Conservation (phyloP, 2,113 vertebrate species). For the Triplophysa tibetana region DNA sequence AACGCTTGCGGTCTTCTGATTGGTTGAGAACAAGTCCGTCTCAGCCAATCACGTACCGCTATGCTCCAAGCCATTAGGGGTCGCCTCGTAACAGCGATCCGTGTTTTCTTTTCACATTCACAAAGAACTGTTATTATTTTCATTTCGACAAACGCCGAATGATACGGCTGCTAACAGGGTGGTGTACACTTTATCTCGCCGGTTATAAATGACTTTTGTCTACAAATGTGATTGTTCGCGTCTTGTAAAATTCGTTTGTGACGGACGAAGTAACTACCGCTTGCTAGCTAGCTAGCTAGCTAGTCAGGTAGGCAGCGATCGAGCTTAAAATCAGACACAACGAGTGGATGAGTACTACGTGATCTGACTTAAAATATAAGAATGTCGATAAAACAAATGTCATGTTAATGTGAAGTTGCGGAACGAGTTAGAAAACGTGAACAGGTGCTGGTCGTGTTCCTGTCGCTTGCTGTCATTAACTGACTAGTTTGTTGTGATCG, state of each 20-base stretch:
- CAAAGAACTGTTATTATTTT: not conserved
- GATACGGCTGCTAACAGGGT: not conserved
- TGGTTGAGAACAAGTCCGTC: not conserved
- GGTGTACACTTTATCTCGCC: not conserved
- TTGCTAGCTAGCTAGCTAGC: conserved; percentile 11
- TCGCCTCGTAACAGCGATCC: conserved; percentile 20
- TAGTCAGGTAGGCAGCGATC: not conserved
- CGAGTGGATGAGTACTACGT: not conserved
- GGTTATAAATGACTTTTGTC: not conserved
- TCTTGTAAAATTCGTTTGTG: conserved; percentile 9
- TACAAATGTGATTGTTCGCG: not conserved
- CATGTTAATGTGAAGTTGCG: conserved; percentile 13
- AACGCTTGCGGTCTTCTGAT: not conserved
- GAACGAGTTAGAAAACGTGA: not conserved
- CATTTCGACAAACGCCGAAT: not conserved
- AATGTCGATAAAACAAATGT: not conserved
- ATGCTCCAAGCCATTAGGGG: not conserved
- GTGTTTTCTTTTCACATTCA: conserved; percentile 30
- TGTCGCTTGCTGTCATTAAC: conserved; percentile 15
- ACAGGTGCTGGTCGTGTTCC: not conserved
- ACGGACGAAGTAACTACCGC: not conserved
- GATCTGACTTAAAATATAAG: not conserved
- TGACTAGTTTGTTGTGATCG: not conserved
- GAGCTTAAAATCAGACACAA: not conserved
- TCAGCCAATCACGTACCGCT: conserved; percentile 16